A percentile compares a stretch with the other conserved stretches of the same genome.
These are phyloP conservation scores for Pan troglodytes DNA, from an alignment of 2,113 vertebrate genomes.

Conservation along the genomic window NHGRI_mPanTro3-v2.1_pri NC_072413.2:70698501-70699000, in stretches of 20 bases:
- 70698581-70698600: too few species aligned
- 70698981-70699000: fast-evolving
- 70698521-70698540: too few species aligned
- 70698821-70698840: neutral
- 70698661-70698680: neutral
- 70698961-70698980: neutral
- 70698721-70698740: neutral
- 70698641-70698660: too few species aligned
- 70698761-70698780: neutral
- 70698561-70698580: too few species aligned
- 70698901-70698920: neutral
- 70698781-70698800: neutral
- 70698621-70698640: too few species aligned
- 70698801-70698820: neutral
- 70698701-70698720: neutral
- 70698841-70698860: neutral
- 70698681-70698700: neutral
- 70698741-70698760: neutral
- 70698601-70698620: too few species aligned
- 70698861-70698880: neutral
- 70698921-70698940: neutral
- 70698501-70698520: too few species aligned
- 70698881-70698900: neutral
- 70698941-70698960: neutral
- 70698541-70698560: too few species aligned